Percentiles rank a stretch among this genome's conserved stretches.
Conservation (phyloP, 2,113 vertebrate genomes). For the Aegotheles bennettii region DNA sequence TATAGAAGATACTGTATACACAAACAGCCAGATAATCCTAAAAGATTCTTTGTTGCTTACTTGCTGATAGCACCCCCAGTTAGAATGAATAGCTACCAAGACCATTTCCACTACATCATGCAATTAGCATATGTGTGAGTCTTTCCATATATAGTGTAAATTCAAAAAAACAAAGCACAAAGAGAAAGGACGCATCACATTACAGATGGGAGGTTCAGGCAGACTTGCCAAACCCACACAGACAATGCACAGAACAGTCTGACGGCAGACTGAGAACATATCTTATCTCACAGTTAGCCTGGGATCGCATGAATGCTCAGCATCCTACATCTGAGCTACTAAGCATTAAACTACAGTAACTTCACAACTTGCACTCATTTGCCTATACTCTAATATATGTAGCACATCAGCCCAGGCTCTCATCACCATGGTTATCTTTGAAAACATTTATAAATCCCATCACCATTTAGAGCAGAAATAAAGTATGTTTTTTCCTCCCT, state of each 20-base stretch:
- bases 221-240: neutral
- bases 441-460: neutral
- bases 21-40: neutral
- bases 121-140: rapidly evolving
- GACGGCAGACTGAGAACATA: rapidly evolving
- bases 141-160: rapidly evolving
- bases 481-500: neutral
- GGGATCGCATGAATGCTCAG: neutral
- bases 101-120: neutral
- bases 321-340: neutral
- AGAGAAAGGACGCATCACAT: neutral
- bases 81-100: neutral
- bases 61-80: neutral
- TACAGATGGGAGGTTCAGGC: neutral
- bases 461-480: neutral
- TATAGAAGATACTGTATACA: neutral
- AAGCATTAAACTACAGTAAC: neutral
- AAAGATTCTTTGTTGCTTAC: neutral
- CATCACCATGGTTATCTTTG: neutral
- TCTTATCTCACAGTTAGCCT: neutral
- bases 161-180: neutral
- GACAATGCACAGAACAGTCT: neutral
- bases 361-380: neutral
- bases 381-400: neutral
- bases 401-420: neutral